phyloP scores from a whole-genome alignment of 2,888 invertebrate species.

The Blomia tropicalis region DNA sequence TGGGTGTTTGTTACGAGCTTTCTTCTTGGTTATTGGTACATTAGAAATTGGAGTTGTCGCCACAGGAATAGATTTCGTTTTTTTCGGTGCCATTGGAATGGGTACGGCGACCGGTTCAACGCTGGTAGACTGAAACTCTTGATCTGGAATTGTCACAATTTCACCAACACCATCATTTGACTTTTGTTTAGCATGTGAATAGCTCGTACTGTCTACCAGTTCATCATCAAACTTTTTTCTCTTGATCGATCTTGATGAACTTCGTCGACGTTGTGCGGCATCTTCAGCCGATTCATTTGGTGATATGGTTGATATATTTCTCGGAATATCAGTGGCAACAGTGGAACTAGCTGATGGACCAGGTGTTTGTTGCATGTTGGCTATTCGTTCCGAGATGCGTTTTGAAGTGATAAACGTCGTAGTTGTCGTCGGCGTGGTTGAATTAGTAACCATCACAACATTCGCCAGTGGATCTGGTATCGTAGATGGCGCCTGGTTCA shows the following conservation, averaged over 20 bases:
- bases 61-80: neutral
- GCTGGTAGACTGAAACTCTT: neutral
- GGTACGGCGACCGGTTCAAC: neutral
- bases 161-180: neutral
- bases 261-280: conserved; percentile 35
- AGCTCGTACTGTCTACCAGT: conserved; percentile 66
- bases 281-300: neutral
- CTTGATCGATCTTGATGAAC: conserved; percentile 84
- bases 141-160: neutral
- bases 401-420: too few species aligned
- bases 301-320: neutral
- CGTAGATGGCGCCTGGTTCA: too few species aligned
- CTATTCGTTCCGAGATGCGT: neutral
- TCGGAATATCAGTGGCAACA: neutral
- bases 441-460: too few species aligned
- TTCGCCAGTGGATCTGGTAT: too few species aligned
- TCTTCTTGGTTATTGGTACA: neutral
- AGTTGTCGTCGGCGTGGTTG: too few species aligned
- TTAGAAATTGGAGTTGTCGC: neutral
- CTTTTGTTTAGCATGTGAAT: conserved; percentile 33
- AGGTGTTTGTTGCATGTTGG: neutral
- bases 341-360: neutral
- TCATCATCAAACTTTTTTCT: conserved; percentile 92
- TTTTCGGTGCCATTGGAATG: neutral
- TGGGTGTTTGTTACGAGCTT: conserved; percentile 24